Base-by-base conservation (phyloP, 2,797 vertebrate genomes). In the Schizothorax lantsangensis region DNA sequence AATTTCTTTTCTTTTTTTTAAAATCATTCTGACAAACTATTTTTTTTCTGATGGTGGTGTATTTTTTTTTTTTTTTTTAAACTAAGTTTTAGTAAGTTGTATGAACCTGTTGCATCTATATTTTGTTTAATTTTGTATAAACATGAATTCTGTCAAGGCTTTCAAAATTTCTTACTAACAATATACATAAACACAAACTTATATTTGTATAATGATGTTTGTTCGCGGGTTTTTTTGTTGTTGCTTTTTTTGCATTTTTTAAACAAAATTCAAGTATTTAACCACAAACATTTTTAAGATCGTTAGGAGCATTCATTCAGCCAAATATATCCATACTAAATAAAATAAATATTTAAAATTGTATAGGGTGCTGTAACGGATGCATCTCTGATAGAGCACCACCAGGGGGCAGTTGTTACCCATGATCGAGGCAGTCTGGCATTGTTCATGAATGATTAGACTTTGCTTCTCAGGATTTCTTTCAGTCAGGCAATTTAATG, bases 331-430 rank as follows among this genome's bases (percentile, higher is more conserved):
- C 8, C 30, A 36, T 15, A 36, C 15, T 4, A 21, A 68, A 36
- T 10, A 21, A 36, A 68, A 68, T 45, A 1, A 45, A 45, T 45
- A 11, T 45, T 49, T 17, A 17, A 17, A 33, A 33, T 33, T 17
- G n/a, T 49, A 30, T 15, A 49, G 38, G 17, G 6, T 17, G n/a
- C 17, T 2, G 7, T 19, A 21, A n/a, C 12, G 11, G 17, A 49
- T 78, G 84, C 68, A 43, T 72, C 21, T 52, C 21, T 59, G n/a
- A 12, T 17, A 64, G 36, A 40, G 10, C 2, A 64, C 71, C 90
- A 91, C 72, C 75, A 88, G 89, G 77, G 78, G 90, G 87, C 88
- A 83, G 86, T 84, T 72, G 79, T 54, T 36, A 1, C 38, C 69
- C 36, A 64, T 73, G 36, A 38, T 36, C 23, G 15, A 30, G 6